Evolutionary conservation across 1,140 invertebrate genomes (phyloP).

Genomic region (Bombus fervidus): DNA sequence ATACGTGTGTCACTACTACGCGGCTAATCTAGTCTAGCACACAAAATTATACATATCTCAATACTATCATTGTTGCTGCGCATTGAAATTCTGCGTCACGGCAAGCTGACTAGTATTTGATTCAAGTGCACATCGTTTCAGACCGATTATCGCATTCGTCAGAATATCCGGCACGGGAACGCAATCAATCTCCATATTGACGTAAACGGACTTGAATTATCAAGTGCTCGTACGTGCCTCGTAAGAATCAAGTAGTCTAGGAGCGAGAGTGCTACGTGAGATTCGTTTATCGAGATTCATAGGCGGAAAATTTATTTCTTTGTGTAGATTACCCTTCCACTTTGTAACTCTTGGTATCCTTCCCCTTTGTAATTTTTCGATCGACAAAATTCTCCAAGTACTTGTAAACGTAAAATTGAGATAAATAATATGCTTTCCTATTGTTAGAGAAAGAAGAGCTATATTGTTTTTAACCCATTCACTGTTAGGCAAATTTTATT

Average conservation of each 20-base stretch:
- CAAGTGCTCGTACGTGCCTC: constrained; percentile 13
- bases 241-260: constrained; percentile 22
- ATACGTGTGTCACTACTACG: too few species aligned
- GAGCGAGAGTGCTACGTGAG: background rate
- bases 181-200: constrained; percentile 24
- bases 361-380: background rate
- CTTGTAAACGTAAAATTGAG: background rate
- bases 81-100: background rate
- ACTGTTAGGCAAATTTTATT: too few species aligned
- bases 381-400: background rate
- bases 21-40: too few species aligned
- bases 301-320: background rate
- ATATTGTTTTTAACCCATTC: too few species aligned
- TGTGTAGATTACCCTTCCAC: too few species aligned
- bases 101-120: background rate
- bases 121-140: constrained; percentile 1
- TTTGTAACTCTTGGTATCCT: background rate
- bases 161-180: background rate
- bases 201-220: constrained; percentile 22
- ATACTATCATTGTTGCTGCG: too few species aligned
- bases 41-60: too few species aligned
- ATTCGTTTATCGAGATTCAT: constrained; percentile 5
- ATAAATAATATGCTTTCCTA: background rate
- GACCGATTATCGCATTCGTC: constrained; percentile 22
- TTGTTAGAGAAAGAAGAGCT: too few species aligned